These are phyloP conservation scores for Sebastes steindachneri DNA, from an alignment of 2,797 vertebrate genomes.

Conservation along the genomic window DNA sequence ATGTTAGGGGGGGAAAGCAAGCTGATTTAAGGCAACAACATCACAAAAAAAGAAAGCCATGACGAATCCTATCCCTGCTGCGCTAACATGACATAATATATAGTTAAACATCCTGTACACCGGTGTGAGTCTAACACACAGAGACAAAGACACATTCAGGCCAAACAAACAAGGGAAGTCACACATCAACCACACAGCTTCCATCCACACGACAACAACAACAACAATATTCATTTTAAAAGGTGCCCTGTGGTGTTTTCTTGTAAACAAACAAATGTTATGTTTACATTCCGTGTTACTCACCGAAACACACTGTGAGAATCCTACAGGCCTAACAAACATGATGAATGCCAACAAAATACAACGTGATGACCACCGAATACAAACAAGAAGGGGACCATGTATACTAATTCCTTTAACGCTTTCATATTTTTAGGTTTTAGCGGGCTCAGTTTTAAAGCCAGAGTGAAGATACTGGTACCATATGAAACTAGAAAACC, in stretches of 20 bases:
- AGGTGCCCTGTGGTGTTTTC: neutral
- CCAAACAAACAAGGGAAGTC: constrained; percentile 26
- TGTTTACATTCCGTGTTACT: neutral
- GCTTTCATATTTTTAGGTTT: too few relatives aligned
- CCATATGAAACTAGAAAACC: too few relatives aligned
- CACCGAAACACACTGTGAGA: neutral
- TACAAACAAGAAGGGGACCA: neutral
- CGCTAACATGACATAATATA: constrained; percentile 9
- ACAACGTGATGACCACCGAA: too few relatives aligned
- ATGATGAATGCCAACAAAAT: neutral
- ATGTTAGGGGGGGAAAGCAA: neutral
- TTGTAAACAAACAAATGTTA: neutral
- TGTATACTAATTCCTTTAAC: too few relatives aligned
- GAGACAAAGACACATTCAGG: constrained; percentile 9
- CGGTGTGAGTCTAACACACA: neutral
- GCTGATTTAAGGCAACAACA: neutral
- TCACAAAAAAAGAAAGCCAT: neutral
- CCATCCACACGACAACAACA: neutral
- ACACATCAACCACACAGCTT: constrained; percentile 7
- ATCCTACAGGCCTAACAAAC: neutral
- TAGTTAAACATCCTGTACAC: neutral
- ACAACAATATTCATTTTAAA: neutral
- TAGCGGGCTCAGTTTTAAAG: too few relatives aligned
- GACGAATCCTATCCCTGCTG: neutral
- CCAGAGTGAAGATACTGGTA: too few relatives aligned